A percentile compares a stretch with the other conserved stretches of the same genome.
phyloP scores from a whole-genome alignment of 2,797 vertebrate species.

The Eospalax fontanierii region DNA sequence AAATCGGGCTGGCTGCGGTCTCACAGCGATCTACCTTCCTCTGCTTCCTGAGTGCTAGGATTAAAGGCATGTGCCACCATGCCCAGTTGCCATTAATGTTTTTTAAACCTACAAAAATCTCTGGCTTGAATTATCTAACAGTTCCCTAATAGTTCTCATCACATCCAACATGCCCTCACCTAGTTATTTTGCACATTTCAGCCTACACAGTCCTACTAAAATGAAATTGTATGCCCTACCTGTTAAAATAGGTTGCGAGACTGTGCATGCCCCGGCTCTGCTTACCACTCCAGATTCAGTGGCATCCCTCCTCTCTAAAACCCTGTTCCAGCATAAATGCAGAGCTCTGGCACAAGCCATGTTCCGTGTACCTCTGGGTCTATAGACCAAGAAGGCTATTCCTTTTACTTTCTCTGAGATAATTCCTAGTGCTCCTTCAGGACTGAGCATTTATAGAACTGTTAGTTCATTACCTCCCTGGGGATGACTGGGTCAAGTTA shows the following conservation, averaged over 20 bases:
- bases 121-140: neutral
- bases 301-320: neutral
- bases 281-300: neutral
- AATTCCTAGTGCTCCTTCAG: neutral
- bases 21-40: too few relatives aligned
- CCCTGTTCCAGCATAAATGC: neutral
- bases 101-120: neutral
- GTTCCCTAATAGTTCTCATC: neutral
- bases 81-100: neutral
- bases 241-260: conserved; percentile 14
- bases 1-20: too few relatives aligned
- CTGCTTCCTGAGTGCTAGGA: too few relatives aligned
- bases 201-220: neutral
- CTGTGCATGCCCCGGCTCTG: neutral
- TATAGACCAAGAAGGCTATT: neutral
- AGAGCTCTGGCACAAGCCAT: too few relatives aligned
- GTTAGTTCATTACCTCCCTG: neutral
- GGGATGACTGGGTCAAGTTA: neutral
- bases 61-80: too few relatives aligned
- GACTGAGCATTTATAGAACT: neutral
- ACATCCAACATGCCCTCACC: neutral
- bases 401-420: neutral
- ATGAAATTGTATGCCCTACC: conserved; percentile 13
- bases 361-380: neutral
- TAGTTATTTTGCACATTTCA: neutral